A percentile compares a stretch with the other conserved stretches of the same genome.
Evolutionary conservation across 2,113 vertebrate genomes (phyloP).

Genomic region (Setophaga petechia): DNA sequence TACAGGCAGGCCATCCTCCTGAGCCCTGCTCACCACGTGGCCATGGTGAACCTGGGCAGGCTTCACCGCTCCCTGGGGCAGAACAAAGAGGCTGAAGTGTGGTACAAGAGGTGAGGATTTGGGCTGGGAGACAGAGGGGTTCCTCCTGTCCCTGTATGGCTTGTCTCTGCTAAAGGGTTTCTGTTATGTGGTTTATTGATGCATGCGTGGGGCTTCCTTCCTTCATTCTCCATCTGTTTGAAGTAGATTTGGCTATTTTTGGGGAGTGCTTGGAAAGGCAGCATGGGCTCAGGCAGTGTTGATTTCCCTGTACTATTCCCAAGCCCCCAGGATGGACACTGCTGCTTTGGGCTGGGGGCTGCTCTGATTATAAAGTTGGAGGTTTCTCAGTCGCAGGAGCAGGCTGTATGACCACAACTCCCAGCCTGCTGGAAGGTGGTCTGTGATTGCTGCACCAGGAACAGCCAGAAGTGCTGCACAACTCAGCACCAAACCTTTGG

Average conservation of each 20-base stretch:
- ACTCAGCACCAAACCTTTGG: background rate
- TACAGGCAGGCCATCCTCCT: constrained; percentile 90
- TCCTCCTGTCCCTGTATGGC: background rate
- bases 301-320: background rate
- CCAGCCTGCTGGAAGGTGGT: background rate
- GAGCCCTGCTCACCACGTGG: constrained; percentile 89
- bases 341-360: background rate
- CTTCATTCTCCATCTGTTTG: background rate
- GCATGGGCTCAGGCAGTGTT: background rate
- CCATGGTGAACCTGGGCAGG: constrained; percentile 96
- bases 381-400: rapidly evolving
- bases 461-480: background rate
- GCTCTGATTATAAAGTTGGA: background rate
- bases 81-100: constrained; percentile 87
- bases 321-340: background rate
- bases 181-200: background rate
- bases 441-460: background rate
- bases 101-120: constrained; percentile 89
- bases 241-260: background rate
- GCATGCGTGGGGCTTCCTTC: background rate
- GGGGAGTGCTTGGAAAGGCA: background rate
- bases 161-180: background rate
- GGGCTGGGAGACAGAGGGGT: background rate
- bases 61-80: constrained; percentile 89
- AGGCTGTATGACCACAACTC: background rate